Percentiles rank a stretch among this genome's conserved stretches.
Evolutionary conservation across 2,888 invertebrate genomes (phyloP).

Genomic region (Lasius platythorax): DNA sequence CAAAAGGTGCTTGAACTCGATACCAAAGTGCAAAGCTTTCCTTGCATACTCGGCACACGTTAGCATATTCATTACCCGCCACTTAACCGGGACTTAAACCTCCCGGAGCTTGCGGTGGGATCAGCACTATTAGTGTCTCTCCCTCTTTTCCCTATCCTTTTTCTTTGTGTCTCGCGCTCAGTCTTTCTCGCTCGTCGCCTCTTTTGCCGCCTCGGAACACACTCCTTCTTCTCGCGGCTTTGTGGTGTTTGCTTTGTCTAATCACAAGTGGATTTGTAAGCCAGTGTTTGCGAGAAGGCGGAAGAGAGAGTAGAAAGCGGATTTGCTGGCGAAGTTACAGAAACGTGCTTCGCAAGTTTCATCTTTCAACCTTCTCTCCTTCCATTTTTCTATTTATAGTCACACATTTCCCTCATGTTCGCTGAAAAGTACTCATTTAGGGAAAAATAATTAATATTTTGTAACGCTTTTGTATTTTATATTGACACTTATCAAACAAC

Average conservation of each 20-base stretch:
- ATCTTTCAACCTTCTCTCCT: not conserved
- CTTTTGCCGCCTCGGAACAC: constrained; percentile 40
- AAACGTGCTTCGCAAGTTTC: constrained; percentile 44
- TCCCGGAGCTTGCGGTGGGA: constrained; percentile 75
- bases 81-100: constrained; percentile 80
- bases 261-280: constrained; percentile 52
- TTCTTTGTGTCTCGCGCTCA: constrained; percentile 52
- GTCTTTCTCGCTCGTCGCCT: constrained; percentile 45
- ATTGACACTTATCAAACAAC: not conserved
- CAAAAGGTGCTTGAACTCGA: constrained; percentile 80
- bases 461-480: not conserved
- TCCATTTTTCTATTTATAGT: not conserved
- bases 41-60: constrained; percentile 82
- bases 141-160: constrained; percentile 50
- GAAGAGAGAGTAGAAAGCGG: constrained; percentile 34
- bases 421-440: not conserved
- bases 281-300: constrained; percentile 40
- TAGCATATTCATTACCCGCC: constrained; percentile 84
- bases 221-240: constrained; percentile 37
- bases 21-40: constrained; percentile 82
- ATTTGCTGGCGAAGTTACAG: constrained; percentile 41
- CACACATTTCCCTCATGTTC: not conserved
- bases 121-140: constrained; percentile 80
- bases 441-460: not conserved
- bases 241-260: constrained; percentile 55